Base-by-base conservation (phyloP, 2,888 invertebrate species). In the Scelioninae gen. 1 region DNA sequence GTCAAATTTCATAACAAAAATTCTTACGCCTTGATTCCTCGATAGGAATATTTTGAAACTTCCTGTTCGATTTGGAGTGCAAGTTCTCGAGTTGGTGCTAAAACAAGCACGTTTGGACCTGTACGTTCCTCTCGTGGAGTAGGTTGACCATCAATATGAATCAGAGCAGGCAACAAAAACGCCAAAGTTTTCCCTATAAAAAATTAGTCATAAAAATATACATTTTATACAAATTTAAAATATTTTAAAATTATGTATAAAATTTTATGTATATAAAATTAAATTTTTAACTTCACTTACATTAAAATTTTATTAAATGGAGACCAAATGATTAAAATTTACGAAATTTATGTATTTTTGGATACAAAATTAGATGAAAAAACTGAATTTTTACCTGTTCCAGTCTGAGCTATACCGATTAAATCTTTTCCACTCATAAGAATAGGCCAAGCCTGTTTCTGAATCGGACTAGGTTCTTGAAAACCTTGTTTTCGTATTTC, bases 381-480 rank as follows among this genome's bases (percentile, higher is more conserved):
- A 23, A 23, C 4, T 60, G 1, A 69, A 72, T 74, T 40, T 11
- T 88, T 90, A 91, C 94, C 95, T 15, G 97, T 97, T 72, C 97
- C 97, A 6, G 98, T 98, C 93, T 98, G 98, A 0, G 99, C 99
- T 85, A 99, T 98, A 8, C 99, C 99, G 91, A 99, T 98, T 91
- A 99, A 93, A 93, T 99, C 99, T 89, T 96, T 95, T 0, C 99
- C 99, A 88, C 95, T 95, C 49, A 99, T 93, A 0, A 99, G 93
- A 80, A 99, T 94, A 0, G 99, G 99, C 99, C 99, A 99, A 0
- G 97, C 96, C 93, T 98, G 98, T 79, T 95, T 94, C 92, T 99
- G 98, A 88, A 99, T 98, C 0, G 98, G 98, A 0, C 97, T 96
- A 0, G 98, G 99, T 81, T 94, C 94, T 29, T 92, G 92, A 90